These are phyloP conservation scores for Apogon hyalosoma DNA, from an alignment of 2,797 vertebrate genomes.

Conservation along the genomic window DNA sequence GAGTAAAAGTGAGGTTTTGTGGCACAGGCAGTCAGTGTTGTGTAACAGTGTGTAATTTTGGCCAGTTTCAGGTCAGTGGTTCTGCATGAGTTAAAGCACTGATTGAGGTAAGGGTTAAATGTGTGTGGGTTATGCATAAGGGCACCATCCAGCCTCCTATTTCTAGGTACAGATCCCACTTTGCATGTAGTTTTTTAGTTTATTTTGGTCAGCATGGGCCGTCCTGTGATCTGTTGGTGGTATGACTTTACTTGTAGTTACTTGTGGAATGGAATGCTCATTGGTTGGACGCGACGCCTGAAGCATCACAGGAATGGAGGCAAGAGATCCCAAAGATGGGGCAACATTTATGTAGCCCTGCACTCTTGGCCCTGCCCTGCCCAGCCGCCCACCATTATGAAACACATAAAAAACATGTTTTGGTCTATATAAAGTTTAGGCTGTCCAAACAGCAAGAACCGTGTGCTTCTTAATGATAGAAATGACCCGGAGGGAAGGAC, in stretches of 20 bases:
- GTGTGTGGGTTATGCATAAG: no score
- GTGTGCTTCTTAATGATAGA: slow-evolving; percentile 45
- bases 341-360: slow-evolving; percentile 53
- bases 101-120: slow-evolving; percentile 4
- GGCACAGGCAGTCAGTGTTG: no score
- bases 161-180: slow-evolving; percentile 39
- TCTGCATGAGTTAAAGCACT: no score
- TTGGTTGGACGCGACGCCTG: slow-evolving; percentile 62
- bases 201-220: slow-evolving; percentile 68
- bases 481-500: slow-evolving; percentile 5
- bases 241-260: slow-evolving; percentile 75
- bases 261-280: slow-evolving; percentile 81
- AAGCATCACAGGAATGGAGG: slow-evolving; percentile 78
- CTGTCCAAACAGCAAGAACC: slow-evolving; percentile 57
- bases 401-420: slow-evolving; percentile 34
- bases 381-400: slow-evolving; percentile 12
- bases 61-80: no score
- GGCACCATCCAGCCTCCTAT: slow-evolving; percentile 1
- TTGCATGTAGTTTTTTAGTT: slow-evolving; percentile 39
- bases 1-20: no score
- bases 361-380: slow-evolving; percentile 15
- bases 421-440: slow-evolving; percentile 44
- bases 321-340: slow-evolving; percentile 70
- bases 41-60: no score
- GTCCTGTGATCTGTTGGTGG: slow-evolving; percentile 65